Conservation (phyloP, 2,797 vertebrate species). For the Sciurus vulgaris region DNA sequence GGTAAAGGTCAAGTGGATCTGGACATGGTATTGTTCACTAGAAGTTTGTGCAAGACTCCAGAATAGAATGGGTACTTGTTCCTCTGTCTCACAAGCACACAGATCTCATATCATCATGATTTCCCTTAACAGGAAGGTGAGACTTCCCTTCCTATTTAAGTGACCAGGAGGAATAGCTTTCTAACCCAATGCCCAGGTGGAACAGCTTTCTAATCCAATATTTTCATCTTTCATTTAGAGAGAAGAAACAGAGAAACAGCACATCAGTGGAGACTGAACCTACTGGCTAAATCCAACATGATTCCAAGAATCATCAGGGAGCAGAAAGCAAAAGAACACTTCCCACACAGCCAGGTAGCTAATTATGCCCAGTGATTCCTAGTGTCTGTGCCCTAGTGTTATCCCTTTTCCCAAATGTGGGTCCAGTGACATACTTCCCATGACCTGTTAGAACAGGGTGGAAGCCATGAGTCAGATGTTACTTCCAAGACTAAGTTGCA, state of each 20-base stretch:
- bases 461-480: neutral
- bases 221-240: neutral
- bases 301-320: neutral
- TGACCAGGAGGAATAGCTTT: neutral
- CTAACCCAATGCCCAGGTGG: neutral
- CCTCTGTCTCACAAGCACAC: neutral
- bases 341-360: neutral
- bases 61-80: neutral
- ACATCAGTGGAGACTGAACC: too few species aligned
- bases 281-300: neutral
- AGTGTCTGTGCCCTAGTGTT: fast-evolving
- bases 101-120: neutral
- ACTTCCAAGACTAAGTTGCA: neutral
- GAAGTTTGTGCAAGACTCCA: neutral
- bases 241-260: neutral
- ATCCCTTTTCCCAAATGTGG: neutral
- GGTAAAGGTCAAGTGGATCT: neutral
- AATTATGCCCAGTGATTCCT: fast-evolving
- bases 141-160: neutral
- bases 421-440: too few species aligned
- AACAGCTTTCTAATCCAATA: neutral
- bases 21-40: neutral
- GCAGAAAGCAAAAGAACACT: neutral
- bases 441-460: neutral
- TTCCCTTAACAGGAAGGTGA: neutral